Conservation (phyloP, 2,888 invertebrate genomes). For the Acanthosoma haemorrhoidale region DNA sequence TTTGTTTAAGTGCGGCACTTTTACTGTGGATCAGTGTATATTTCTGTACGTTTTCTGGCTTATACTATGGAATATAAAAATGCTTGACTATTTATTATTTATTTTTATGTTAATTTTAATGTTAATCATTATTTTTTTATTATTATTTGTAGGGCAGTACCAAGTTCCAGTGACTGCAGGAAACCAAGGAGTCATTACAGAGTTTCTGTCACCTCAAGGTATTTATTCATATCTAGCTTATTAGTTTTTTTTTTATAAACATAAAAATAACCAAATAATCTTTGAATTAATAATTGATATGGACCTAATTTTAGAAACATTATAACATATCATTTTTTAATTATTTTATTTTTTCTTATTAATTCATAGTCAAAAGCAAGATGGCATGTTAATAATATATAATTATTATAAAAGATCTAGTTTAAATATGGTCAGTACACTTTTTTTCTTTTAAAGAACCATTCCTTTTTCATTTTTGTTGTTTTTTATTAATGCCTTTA, state of each 20-base stretch:
- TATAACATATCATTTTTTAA: neutral
- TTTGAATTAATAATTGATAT: neutral
- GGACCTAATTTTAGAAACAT: neutral
- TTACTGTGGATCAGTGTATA: no score
- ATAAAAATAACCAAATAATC: neutral
- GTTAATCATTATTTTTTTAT: no score
- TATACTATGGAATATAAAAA: no score
- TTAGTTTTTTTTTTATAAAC: neutral
- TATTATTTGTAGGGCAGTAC: conserved; percentile 30
- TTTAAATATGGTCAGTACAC: no score
- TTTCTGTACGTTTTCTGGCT: no score
- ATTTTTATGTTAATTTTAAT: no score
- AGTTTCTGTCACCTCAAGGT: conserved; percentile 38
- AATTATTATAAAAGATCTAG: no score
- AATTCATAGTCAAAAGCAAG: conserved; percentile 25
- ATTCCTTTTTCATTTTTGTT: no score
- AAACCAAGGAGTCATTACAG: conserved; percentile 30
- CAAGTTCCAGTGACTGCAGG: conserved; percentile 29
- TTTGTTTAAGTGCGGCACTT: no score
- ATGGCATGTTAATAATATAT: conserved; percentile 29
- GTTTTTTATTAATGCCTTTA: no score
- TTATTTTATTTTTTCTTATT: neutral
- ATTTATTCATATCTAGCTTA: conserved; percentile 14
- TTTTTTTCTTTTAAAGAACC: no score
- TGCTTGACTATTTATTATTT: neutral